These are phyloP conservation scores for Tychaedon coryphoeus DNA, from an alignment of 2,113 vertebrate genomes.

Conservation along the genomic window DNA sequence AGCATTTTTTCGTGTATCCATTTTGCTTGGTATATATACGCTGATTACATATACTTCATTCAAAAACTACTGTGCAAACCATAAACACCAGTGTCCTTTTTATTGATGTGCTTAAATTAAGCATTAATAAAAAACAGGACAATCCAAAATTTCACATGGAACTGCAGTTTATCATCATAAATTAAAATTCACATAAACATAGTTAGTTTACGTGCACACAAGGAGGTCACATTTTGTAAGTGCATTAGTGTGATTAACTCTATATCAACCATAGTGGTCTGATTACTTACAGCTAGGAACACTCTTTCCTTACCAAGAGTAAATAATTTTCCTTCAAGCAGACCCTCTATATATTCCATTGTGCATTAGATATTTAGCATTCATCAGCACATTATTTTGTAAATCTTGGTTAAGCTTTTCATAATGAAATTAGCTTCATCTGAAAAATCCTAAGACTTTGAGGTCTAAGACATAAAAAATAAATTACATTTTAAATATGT, in stretches of 20 bases:
- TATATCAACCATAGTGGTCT: neutral
- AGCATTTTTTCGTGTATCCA: neutral
- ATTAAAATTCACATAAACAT: neutral
- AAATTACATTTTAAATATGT: neutral
- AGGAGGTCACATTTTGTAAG: neutral
- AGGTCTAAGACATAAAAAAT: neutral
- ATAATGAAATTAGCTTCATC: neutral
- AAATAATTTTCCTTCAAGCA: neutral
- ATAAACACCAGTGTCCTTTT: neutral
- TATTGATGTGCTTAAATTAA: conserved; percentile 1
- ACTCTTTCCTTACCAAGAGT: neutral
- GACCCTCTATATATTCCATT: neutral
- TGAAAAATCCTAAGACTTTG: neutral
- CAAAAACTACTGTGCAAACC: neutral
- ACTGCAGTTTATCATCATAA: neutral
- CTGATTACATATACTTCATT: neutral
- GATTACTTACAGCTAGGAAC: neutral
- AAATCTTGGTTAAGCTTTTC: neutral
- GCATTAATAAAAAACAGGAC: neutral
- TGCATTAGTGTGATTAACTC: neutral
- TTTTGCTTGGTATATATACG: neutral
- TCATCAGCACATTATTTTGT: neutral
- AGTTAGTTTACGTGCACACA: neutral
- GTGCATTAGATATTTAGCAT: neutral
- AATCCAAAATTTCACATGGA: neutral